These are phyloP conservation scores for Delphinus delphis DNA, from an alignment of 2,113 vertebrate genomes.

Conservation along the genomic window DNA sequence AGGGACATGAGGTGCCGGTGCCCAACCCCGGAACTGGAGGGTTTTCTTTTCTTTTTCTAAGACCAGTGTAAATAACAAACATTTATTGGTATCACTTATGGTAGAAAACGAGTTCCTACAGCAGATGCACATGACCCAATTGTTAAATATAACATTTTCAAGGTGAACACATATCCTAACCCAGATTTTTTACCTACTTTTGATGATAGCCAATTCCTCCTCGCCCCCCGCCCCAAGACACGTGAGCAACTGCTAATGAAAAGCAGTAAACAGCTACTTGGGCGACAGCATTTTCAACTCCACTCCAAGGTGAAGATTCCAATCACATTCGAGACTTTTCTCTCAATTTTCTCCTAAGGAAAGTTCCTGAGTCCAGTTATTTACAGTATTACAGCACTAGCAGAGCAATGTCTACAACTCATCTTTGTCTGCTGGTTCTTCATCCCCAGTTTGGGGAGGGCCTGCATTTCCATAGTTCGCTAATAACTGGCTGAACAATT, in stretches of 20 bases:
- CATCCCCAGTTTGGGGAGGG: slow-evolving; percentile 88
- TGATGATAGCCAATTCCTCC: slow-evolving; percentile 73
- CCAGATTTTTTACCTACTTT: slow-evolving; percentile 47
- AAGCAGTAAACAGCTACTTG: slow-evolving; percentile 95
- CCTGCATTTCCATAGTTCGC: slow-evolving; percentile 95
- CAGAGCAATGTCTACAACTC: slow-evolving; percentile 91
- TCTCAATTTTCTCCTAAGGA: slow-evolving; percentile 85
- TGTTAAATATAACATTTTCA: slow-evolving; percentile 91
- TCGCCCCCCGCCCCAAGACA: slow-evolving; percentile 72
- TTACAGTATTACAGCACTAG: slow-evolving; percentile 85
- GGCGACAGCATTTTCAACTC: slow-evolving; percentile 94
- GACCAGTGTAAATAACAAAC: slow-evolving; percentile 87
- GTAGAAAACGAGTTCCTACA: slow-evolving; percentile 91
- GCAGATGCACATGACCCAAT: slow-evolving; percentile 82
- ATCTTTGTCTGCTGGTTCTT: slow-evolving; percentile 88
- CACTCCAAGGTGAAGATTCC: slow-evolving; percentile 94
- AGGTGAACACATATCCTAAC: slow-evolving; percentile 80
- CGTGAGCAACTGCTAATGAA: slow-evolving; percentile 94
- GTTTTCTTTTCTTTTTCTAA: not conserved
- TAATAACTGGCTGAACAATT: slow-evolving; percentile 95
- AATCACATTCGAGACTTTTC: slow-evolving; percentile 88
- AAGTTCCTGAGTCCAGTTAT: slow-evolving; percentile 90
- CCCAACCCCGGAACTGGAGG: not conserved
- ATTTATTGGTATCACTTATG: slow-evolving; percentile 93
- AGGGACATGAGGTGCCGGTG: not conserved